Percentiles rank a stretch among this genome's conserved stretches.
These are phyloP conservation scores for Stichodactyla helianthus DNA, from an alignment of 64 coral and sea anemone genomes.

Conservation along the genomic window DNA sequence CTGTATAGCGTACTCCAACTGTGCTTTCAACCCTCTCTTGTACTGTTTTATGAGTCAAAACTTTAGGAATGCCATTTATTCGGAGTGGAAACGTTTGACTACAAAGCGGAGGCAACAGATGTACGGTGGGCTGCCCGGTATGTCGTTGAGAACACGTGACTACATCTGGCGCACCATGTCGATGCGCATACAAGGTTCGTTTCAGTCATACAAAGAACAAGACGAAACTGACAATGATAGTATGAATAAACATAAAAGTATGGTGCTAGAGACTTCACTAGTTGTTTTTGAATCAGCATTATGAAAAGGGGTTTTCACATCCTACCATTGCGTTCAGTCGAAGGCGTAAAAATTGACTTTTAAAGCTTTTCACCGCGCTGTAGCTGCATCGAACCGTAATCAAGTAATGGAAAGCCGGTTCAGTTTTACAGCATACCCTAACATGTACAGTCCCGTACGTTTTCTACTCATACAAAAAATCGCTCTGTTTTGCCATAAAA, in stretches of 20 bases:
- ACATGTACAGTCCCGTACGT: too few species aligned
- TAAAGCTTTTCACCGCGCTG: too few species aligned
- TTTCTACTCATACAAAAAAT: too few species aligned
- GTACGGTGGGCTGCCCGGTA: background rate
- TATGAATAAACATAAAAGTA: background rate
- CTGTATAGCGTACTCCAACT: constrained; percentile 71
- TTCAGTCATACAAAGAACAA: background rate
- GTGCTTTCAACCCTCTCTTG: constrained; percentile 64
- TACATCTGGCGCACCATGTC: background rate
- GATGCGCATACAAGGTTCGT: background rate
- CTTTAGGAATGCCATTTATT: constrained; percentile 61
- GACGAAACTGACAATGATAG: background rate
- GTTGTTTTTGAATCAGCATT: constrained; percentile 5
- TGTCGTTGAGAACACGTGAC: background rate
- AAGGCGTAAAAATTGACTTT: too few species aligned
- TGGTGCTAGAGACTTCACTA: background rate
- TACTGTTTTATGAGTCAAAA: constrained; percentile 92
- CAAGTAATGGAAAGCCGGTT: too few species aligned
- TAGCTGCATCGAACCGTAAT: too few species aligned
- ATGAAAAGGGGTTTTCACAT: background rate
- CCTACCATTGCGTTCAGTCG: too few species aligned
- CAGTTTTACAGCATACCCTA: too few species aligned
- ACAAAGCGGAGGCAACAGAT: background rate
- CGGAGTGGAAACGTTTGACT: constrained; percentile 26
- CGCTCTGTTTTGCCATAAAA: too few species aligned